Evolutionary conservation across 2,113 vertebrate genomes (phyloP).

Genomic region (Callopanchax toddi): DNA sequence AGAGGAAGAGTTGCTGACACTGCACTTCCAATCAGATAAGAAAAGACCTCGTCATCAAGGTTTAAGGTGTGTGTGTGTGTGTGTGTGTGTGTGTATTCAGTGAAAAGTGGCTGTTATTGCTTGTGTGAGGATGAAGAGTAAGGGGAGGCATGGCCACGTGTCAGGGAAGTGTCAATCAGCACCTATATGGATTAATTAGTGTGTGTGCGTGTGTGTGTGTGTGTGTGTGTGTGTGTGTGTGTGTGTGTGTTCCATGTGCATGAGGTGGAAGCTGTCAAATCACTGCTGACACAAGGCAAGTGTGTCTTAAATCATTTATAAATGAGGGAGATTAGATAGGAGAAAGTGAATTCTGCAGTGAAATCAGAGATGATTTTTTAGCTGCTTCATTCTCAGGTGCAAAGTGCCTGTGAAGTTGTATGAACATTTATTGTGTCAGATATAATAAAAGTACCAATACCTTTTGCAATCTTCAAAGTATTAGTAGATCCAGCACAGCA

Average conservation of each 20-base stretch:
- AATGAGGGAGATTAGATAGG: too few relatives aligned
- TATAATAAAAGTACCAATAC: too few relatives aligned
- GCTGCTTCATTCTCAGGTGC: too few relatives aligned
- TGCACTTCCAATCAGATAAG: slow-evolving; percentile 73
- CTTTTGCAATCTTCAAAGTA: too few relatives aligned
- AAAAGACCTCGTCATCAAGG: slow-evolving; percentile 73
- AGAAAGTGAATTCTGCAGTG: too few relatives aligned
- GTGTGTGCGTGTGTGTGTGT: neutral
- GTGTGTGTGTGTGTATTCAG: neutral
- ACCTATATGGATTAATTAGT: too few relatives aligned
- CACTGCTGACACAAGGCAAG: too few relatives aligned
- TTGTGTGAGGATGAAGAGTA: slow-evolving; percentile 2
- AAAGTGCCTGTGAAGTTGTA: too few relatives aligned
- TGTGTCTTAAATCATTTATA: too few relatives aligned
- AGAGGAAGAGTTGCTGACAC: slow-evolving; percentile 64
- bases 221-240: neutral
- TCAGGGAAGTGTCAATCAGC: slow-evolving; percentile 30
- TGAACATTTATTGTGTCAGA: too few relatives aligned
- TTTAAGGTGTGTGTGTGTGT: slow-evolving; percentile 41
- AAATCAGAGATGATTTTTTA: too few relatives aligned
- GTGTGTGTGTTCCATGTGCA: neutral
- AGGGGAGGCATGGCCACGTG: slow-evolving; percentile 2
- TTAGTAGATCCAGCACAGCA: too few relatives aligned
- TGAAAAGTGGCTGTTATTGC: neutral
- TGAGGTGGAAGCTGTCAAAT: slow-evolving; percentile 6